Conservation (phyloP, 1,140 invertebrate species). For the Trissolcus basalis region DNA sequence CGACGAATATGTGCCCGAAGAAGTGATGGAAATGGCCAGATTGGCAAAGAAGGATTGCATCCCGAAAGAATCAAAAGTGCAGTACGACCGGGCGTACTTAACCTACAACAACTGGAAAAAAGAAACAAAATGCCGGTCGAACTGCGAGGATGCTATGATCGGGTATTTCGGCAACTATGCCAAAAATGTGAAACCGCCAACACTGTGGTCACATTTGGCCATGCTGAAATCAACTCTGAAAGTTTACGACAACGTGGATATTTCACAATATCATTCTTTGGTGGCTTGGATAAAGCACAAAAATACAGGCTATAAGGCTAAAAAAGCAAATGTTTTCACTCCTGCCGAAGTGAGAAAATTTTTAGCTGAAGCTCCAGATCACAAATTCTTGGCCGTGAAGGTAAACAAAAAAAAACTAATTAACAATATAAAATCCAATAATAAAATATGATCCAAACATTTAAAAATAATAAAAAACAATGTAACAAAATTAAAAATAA, state of each 20-base stretch:
- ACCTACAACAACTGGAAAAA: constrained; percentile 11
- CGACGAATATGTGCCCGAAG: constrained; percentile 13
- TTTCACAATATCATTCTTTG: constrained; percentile 17
- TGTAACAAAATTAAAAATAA: no score
- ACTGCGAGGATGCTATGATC: constrained; percentile 8
- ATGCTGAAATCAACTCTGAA: constrained; percentile 23
- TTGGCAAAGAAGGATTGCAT: constrained; percentile 13
- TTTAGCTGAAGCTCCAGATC: constrained; percentile 11
- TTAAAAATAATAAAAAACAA: no score
- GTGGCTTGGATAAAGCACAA: constrained; percentile 11
- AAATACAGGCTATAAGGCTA: constrained; percentile 22
- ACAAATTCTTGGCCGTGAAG: no score
- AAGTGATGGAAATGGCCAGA: constrained; percentile 17
- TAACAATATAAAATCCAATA: no score
- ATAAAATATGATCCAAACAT: no score
- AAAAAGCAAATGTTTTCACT: constrained; percentile 24
- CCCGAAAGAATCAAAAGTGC: constrained; percentile 12
- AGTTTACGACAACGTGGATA: constrained; percentile 19
- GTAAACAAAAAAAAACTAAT: no score
- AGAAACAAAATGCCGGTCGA: constrained; percentile 19
- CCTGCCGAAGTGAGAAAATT: constrained; percentile 25
- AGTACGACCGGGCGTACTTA: constrained; percentile 6
- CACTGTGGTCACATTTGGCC: constrained; percentile 19
- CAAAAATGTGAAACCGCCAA: constrained; percentile 19
- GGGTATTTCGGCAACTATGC: constrained; percentile 24